Evolutionary conservation across 2,797 vertebrate species (phyloP).

Genomic region (Leptatherina wallacei): DNA sequence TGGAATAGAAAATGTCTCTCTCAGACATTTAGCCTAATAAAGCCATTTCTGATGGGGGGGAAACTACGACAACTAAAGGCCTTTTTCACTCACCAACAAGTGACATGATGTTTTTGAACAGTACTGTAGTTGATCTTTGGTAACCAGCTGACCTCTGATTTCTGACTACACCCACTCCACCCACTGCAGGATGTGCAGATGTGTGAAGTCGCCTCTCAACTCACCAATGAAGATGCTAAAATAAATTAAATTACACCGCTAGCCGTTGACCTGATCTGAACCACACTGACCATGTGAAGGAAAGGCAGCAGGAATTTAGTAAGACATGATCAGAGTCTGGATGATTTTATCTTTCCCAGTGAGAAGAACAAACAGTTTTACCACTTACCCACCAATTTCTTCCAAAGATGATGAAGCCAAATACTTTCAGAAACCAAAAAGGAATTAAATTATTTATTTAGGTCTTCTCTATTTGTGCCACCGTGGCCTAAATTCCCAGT

Average conservation of each 20-base stretch:
- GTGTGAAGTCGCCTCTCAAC: neutral
- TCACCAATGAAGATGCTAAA: neutral
- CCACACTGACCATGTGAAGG: neutral
- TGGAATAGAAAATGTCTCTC: conserved; percentile 1
- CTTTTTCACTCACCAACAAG: too few species aligned
- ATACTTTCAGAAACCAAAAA: conserved; percentile 44
- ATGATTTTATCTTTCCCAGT: neutral
- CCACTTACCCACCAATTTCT: neutral
- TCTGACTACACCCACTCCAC: neutral
- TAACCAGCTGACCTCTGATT: too few species aligned
- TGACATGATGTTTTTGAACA: too few species aligned
- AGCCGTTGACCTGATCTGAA: neutral
- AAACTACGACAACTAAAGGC: neutral
- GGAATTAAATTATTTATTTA: conserved; percentile 48
- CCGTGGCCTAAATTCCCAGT: conserved; percentile 60
- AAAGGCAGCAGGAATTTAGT: neutral
- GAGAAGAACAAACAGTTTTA: too few species aligned
- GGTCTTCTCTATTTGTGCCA: conserved; percentile 40
- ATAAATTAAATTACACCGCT: neutral
- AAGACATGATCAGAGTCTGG: neutral
- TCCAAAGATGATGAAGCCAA: conserved; percentile 22
- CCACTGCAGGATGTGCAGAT: conserved; percentile 2
- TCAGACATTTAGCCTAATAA: neutral
- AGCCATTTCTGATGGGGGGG: neutral
- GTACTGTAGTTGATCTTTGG: too few species aligned